These are phyloP conservation scores for Clivina fossor DNA, from an alignment of 2,888 invertebrate genomes.

Conservation along the genomic window DNA sequence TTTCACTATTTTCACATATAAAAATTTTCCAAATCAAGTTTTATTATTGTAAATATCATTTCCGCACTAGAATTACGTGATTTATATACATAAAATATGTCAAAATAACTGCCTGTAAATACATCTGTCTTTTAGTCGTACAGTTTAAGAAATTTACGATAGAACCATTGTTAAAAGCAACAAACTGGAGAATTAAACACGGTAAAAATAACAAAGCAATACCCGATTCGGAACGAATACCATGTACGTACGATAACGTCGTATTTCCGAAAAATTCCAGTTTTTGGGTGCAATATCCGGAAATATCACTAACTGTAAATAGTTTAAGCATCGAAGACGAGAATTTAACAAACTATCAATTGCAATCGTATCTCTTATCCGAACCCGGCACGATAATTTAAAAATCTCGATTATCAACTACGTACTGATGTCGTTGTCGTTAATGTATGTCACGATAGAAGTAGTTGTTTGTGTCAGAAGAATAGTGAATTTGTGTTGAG, in stretches of 20 bases:
- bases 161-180: conserved; percentile 18
- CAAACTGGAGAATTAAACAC: conserved; percentile 11
- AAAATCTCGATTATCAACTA: conserved; percentile 23
- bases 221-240: conserved; percentile 32
- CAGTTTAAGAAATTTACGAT: conserved; percentile 16
- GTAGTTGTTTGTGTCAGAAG: conserved; percentile 27
- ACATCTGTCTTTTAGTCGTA: conserved; percentile 14
- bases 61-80: too few species aligned
- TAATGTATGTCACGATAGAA: conserved; percentile 23
- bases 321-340: conserved; percentile 22
- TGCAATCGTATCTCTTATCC: conserved; percentile 16
- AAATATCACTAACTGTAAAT: conserved; percentile 19
- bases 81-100: too few species aligned
- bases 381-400: conserved; percentile 28
- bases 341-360: conserved; percentile 9
- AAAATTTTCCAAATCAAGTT: too few species aligned
- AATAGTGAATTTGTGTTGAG: conserved; percentile 10
- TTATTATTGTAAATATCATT: too few species aligned
- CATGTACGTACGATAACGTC: conserved; percentile 31
- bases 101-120: too few species aligned
- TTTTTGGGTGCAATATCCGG: conserved; percentile 28
- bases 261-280: conserved; percentile 33
- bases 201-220: conserved; percentile 25
- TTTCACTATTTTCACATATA: too few species aligned
- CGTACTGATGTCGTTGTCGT: conserved; percentile 22